Evolutionary conservation across 2,113 vertebrate species (phyloP).

Genomic region (Anthoscopus minutus): DNA sequence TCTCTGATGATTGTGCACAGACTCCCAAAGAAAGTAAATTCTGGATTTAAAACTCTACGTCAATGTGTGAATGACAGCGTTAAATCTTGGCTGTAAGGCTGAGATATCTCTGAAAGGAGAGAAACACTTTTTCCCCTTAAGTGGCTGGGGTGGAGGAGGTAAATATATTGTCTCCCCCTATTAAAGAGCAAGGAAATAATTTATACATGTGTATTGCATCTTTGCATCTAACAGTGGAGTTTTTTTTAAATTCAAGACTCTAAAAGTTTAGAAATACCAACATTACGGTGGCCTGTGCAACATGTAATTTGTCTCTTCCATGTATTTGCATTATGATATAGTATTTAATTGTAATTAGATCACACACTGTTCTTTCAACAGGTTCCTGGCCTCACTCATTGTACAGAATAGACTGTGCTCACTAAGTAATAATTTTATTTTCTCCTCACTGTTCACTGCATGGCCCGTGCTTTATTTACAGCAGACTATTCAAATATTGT

Average conservation of each 20-base stretch:
- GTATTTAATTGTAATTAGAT: conserved; percentile 14
- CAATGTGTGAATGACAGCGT: not conserved
- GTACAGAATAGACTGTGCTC: not conserved
- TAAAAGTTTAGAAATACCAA: not conserved
- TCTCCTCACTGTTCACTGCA: not conserved
- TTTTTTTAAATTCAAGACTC: not conserved
- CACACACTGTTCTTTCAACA: not conserved
- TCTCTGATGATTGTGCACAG: not conserved
- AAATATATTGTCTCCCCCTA: not conserved
- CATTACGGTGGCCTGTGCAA: not conserved
- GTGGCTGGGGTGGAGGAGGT: not conserved
- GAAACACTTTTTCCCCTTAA: not conserved
- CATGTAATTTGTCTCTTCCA: not conserved
- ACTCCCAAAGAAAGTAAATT: not conserved
- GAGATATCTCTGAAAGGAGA: not conserved
- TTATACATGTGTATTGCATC: not conserved
- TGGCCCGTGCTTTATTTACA: conserved; percentile 13
- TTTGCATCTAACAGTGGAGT: not conserved
- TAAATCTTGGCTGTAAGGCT: not conserved
- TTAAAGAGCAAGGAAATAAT: not conserved
- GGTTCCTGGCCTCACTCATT: not conserved
- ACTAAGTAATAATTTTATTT: conserved; percentile 21
- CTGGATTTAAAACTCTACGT: not conserved
- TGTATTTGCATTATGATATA: not conserved
- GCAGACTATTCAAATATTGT: conserved; percentile 39